Evolutionary conservation across 2,888 invertebrate genomes (phyloP).

Genomic region (Thereva unica): DNA sequence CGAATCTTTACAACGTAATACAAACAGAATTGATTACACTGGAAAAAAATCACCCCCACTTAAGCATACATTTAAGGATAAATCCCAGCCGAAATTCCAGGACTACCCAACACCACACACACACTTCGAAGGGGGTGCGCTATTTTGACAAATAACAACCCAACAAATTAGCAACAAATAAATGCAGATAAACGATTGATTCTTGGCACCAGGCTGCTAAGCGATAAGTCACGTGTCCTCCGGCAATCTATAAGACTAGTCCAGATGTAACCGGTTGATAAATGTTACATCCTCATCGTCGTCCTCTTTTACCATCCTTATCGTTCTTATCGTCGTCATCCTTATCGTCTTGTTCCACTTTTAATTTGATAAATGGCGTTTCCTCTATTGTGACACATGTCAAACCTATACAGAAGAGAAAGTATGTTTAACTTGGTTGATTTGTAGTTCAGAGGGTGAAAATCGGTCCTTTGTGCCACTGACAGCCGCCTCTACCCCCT

Average conservation of each 20-base stretch:
- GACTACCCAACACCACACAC: too few species aligned
- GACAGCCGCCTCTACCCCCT: background rate
- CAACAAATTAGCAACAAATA: background rate
- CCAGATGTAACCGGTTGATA: conserved; percentile 22
- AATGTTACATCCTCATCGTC: conserved; percentile 18
- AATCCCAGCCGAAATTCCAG: too few species aligned
- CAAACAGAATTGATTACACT: too few species aligned
- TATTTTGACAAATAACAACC: too few species aligned
- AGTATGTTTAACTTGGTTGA: conserved; percentile 26
- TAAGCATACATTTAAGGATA: too few species aligned
- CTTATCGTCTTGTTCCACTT: conserved; percentile 23
- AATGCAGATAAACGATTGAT: background rate
- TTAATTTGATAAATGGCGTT: conserved; percentile 32
- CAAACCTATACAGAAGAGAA: conserved; percentile 12
- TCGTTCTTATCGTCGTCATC: background rate
- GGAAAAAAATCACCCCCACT: too few species aligned
- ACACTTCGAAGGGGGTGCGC: too few species aligned
- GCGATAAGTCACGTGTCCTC: conserved; percentile 17
- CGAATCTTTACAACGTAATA: too few species aligned
- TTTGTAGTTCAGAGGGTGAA: conserved; percentile 10
- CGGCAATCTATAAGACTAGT: background rate
- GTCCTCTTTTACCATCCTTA: too few species aligned
- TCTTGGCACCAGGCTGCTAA: background rate
- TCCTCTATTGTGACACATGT: conserved; percentile 28
- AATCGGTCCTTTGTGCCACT: background rate